Evolutionary conservation across 2,888 invertebrate genomes (phyloP), one percentile per base, ranked within the genome.

Genomic region (Oasisia sp.): DNA sequence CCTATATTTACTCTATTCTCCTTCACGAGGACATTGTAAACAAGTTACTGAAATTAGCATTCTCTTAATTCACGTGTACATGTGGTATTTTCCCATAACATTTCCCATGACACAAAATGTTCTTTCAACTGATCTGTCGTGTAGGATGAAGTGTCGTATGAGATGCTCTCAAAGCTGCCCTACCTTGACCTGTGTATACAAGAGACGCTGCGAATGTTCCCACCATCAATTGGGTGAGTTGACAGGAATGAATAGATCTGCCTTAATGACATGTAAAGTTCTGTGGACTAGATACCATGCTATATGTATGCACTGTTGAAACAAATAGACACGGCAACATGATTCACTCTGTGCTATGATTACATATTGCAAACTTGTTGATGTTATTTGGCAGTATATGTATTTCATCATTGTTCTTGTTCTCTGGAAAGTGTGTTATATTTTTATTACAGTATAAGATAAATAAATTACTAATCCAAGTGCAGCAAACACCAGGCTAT

Each of bases 161-260:
- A 93, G n/a, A 90, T 32, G n/a, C 32, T 93, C 27, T 89, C 44
- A 7, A 90, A 92, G 44, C 74, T 93, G n/a, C 44, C 45, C 90
- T 93, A 93, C 58, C 74, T 93, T 44, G 93, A 93, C 32, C 91
- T 92, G 92, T 93, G 93, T 93, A 89, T 93, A 19, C 50, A 44
- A 38, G 93, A 93, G 91, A 91, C 93, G 27, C 56, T 93, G 50
- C 44, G 93, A 32, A 32, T 93, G 44, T 93, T 92, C 91, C 93
- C 93, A 32, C 92, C 93, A 8, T 74, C 74, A 7, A 74, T 74
- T 74, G 74, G 74, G 74, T 74, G 27, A 7, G 74, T 74, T 74
- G 5, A 74, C 27, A 19, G 5, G 74, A 38, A 38, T 38, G 38
- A 38, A 38, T 38, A 38, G 38, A 38, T 38, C 38, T 38, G 38